Conservation (phyloP, 2,888 invertebrate genomes). For the Rhingia rostrata region DNA sequence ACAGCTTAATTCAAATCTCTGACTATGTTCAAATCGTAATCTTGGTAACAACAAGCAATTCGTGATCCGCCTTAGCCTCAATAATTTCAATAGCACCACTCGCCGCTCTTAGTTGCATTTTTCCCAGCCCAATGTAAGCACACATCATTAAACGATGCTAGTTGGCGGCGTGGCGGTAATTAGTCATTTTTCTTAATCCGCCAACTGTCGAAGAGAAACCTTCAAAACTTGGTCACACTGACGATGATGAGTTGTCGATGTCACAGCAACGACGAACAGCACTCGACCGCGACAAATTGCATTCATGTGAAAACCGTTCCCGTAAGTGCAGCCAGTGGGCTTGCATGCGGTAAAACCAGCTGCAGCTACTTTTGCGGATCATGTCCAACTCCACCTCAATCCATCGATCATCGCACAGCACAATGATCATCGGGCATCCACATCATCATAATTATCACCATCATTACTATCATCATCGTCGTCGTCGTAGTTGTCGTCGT, state of each 20-base stretch:
- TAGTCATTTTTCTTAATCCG: slow-evolving; percentile 62
- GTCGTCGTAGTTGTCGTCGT: slow-evolving; percentile 2
- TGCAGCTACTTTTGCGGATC: slow-evolving; percentile 65
- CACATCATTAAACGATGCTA: slow-evolving; percentile 48
- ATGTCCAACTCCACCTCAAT: slow-evolving; percentile 67
- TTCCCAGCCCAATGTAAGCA: not conserved
- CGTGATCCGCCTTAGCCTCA: no score
- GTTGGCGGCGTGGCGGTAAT: slow-evolving; percentile 56
- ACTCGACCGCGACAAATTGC: slow-evolving; percentile 60
- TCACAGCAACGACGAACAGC: slow-evolving; percentile 56
- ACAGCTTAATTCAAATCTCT: no score
- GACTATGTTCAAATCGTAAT: no score
- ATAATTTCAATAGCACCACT: no score
- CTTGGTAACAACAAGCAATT: no score
- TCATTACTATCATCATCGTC: slow-evolving; percentile 3
- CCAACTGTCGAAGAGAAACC: slow-evolving; percentile 18
- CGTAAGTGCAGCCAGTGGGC: slow-evolving; percentile 55
- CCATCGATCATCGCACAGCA: slow-evolving; percentile 70
- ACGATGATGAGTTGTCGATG: slow-evolving; percentile 69
- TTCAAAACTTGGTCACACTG: slow-evolving; percentile 34
- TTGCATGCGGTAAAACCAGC: slow-evolving; percentile 58
- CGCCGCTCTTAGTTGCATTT: no score
- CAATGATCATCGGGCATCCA: slow-evolving; percentile 63
- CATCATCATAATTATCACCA: slow-evolving; percentile 25
- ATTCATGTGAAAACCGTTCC: slow-evolving; percentile 46